These are phyloP conservation scores for Spisula solida DNA, from an alignment of 2,888 invertebrate genomes.

Conservation along the genomic window DNA sequence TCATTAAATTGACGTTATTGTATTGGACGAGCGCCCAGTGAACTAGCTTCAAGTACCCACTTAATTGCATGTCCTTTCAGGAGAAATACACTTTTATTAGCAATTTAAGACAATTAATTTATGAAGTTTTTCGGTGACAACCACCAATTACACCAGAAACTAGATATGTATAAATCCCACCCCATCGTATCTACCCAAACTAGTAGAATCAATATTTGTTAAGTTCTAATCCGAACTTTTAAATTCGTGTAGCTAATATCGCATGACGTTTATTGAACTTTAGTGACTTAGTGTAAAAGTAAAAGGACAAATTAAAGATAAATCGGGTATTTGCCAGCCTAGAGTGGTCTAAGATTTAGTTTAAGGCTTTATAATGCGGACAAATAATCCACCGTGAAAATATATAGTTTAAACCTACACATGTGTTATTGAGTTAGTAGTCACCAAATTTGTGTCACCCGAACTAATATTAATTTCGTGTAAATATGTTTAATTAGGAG, in stretches of 20 bases:
- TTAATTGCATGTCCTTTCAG: no score
- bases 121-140: no score
- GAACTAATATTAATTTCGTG: neutral
- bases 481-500: neutral
- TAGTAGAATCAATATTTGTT: neutral
- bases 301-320: slow-evolving; percentile 10
- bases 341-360: neutral
- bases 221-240: slow-evolving; percentile 8
- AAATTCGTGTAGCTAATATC: neutral
- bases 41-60: no score
- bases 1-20: no score
- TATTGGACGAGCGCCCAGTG: no score
- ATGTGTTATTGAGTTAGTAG: neutral
- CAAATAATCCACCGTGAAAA: slow-evolving; percentile 16
- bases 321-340: neutral
- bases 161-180: no score
- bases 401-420: slow-evolving; percentile 1
- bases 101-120: no score
- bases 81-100: no score
- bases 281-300: neutral
- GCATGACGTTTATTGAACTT: neutral
- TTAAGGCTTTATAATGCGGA: neutral
- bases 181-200: neutral
- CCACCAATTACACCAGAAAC: no score
- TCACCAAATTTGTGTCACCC: neutral